Evolutionary conservation across 2,888 invertebrate species (phyloP), one percentile per base, ranked within the genome.

Genomic region (Calliphora vomitoria): DNA sequence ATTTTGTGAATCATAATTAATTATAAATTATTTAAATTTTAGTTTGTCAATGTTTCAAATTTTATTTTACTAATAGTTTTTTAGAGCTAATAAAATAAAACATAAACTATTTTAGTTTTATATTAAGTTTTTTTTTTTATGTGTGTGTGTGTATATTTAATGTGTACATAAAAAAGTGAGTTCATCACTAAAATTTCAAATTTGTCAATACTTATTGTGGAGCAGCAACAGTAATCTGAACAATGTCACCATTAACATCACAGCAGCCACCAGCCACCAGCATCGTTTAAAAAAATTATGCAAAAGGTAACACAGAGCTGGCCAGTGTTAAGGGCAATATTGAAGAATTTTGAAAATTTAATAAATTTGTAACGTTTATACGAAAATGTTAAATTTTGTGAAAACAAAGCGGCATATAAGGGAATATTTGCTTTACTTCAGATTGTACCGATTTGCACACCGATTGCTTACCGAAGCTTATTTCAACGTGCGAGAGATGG

Each of bases 181-280:
- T 71, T 79, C 71, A 78, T 78, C 83, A 72, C n/a, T 55, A 44
- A 55, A 66, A 5, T 72, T 72, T 84, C 20, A 25, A 55, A 84
- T 71, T 64, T 79, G 58, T 75, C 68, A 75, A 44, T 58, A 60
- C 11, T 35, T 35, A 44, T 55, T 18, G 38, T 64, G 10, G 44
- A 64, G 6, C 47, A 20, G n/a, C 41, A 58, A 31, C 38, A 47
- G 47, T 13, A 75, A 75, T 25, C n/a, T 35, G 15, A 75, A 50
- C 60, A 75, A 18, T 47, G 62, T 62, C 75, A 75, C n/a, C 60
- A 62, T 35, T 25, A 25, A 25, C 25, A 25, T 25, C 25, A 25
- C 41, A 8, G 5, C 41, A 5, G 41, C 41, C 41, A 35, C 20
- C n/a, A n/a, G 50, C 38, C 72, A n/a, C 20, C 44, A 74, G 31